Percentiles rank a stretch among this genome's conserved stretches.
phyloP scores from a whole-genome alignment of 2,797 vertebrate genomes.

The Bufotes viridis region DNA sequence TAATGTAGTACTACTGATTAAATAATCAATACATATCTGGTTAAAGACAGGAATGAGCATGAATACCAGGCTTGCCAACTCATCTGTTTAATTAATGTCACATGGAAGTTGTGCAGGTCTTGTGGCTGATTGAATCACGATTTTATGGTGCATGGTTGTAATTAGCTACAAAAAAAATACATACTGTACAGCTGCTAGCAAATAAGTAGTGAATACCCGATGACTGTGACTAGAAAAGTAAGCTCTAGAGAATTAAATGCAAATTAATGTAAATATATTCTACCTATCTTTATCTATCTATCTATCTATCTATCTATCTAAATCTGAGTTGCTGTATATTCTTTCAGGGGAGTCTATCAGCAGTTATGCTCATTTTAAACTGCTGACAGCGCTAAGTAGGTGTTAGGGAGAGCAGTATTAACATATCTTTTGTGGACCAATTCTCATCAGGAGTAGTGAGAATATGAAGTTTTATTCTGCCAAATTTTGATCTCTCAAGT shows the following conservation, averaged over 20 bases:
- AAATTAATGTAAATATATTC: background rate
- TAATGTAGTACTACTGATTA: constrained; percentile 22
- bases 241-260: background rate
- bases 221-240: background rate
- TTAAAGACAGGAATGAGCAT: constrained; percentile 14
- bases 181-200: constrained; percentile 61
- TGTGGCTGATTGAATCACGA: background rate
- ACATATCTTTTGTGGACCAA: no score
- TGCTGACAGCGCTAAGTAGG: no score
- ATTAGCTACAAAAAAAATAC: background rate
- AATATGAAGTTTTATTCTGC: no score
- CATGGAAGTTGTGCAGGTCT: background rate
- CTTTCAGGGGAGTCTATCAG: no score
- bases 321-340: no score
- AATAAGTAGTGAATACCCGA: background rate
- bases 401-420: no score
- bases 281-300: no score
- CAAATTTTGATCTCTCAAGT: no score
- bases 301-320: no score
- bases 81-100: constrained; percentile 27
- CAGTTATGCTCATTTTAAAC: no score
- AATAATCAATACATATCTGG: constrained; percentile 6
- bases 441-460: no score
- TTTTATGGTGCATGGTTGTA: background rate
- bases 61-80: background rate